These are phyloP conservation scores for Agrenia bidenticulata DNA, from an alignment of 2,888 invertebrate genomes.

Conservation along the genomic window DNA sequence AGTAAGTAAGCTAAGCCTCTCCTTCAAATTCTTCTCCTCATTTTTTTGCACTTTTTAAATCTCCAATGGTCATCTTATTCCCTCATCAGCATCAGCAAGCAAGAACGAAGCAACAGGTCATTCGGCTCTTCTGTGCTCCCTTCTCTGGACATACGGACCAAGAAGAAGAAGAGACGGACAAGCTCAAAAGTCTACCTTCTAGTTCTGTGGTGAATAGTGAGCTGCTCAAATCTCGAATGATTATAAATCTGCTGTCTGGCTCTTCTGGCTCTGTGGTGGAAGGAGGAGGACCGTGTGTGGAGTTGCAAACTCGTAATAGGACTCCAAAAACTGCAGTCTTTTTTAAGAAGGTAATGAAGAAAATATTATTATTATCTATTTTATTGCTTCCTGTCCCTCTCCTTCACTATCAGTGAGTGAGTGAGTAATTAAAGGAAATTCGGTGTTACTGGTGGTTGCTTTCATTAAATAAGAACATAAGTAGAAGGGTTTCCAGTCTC, in stretches of 20 bases:
- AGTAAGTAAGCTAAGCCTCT: conserved; percentile 16
- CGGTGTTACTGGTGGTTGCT: conserved; percentile 25
- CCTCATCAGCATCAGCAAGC: conserved; percentile 7
- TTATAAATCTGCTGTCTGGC: too few relatives aligned
- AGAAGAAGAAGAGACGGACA: background rate
- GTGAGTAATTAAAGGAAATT: conserved; percentile 24
- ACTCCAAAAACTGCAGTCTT: conserved; percentile 6
- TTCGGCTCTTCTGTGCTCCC: conserved; percentile 10
- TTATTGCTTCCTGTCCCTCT: conserved; percentile 23
- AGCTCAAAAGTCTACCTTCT: background rate
- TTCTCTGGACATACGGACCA: conserved; percentile 5
- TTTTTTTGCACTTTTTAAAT: conserved; percentile 26
- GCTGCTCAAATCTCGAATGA: too few relatives aligned
- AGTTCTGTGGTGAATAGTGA: conserved; percentile 1
- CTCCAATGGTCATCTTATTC: conserved; percentile 19
- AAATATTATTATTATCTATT: conserved; percentile 21
- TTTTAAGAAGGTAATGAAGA: conserved; percentile 18
- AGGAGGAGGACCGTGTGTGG: too few relatives aligned
- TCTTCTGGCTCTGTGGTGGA: too few relatives aligned
- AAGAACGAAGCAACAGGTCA: conserved; percentile 10
- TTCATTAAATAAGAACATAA: conserved; percentile 13
- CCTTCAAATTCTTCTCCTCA: conserved; percentile 20
- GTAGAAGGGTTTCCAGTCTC: conserved; percentile 21
- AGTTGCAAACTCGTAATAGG: too few relatives aligned
- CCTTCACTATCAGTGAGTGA: conserved; percentile 7